Evolutionary conservation across 1,140 invertebrate species (phyloP).

Genomic region (Eubasilissa regina): DNA sequence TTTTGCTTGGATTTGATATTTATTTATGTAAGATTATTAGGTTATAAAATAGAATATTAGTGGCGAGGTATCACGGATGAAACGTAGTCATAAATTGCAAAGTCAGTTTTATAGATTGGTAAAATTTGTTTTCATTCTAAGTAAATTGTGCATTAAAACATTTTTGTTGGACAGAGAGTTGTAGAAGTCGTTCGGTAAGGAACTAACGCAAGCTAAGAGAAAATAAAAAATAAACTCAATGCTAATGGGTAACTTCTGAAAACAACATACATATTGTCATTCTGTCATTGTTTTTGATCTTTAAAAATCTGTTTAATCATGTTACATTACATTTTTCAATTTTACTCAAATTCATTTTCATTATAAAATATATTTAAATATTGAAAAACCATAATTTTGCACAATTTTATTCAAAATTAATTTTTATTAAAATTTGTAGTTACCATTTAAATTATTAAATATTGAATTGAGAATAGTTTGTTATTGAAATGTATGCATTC

Average conservation of each 20-base stretch:
- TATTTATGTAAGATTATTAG: constrained; percentile 57
- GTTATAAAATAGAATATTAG: constrained; percentile 54
- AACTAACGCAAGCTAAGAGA: too few species aligned
- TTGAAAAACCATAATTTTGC: constrained; percentile 59
- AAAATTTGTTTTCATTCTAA: constrained; percentile 20
- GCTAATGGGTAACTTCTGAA: background rate
- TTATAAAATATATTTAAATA: constrained; percentile 59
- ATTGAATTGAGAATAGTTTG: constrained; percentile 58
- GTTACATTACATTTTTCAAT: constrained; percentile 58
- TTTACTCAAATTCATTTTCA: constrained; percentile 57
- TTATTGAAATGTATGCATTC: constrained; percentile 57
- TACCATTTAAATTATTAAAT: constrained; percentile 55
- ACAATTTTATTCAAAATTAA: constrained; percentile 54
- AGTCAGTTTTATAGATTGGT: constrained; percentile 40
- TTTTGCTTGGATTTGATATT: constrained; percentile 56
- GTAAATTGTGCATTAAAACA: constrained; percentile 53
- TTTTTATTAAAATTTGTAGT: constrained; percentile 55
- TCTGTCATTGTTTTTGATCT: constrained; percentile 52
- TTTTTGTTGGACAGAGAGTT: constrained; percentile 49
- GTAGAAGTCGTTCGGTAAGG: background rate
- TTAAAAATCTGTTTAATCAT: constrained; percentile 55
- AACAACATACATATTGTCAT: constrained; percentile 22
- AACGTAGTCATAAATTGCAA: constrained; percentile 45
- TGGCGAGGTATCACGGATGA: constrained; percentile 39
- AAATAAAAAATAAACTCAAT: too few species aligned